These are phyloP conservation scores for Tetranychus urticae DNA, from an alignment of 1,140 invertebrate genomes.

Conservation along the genomic window DNA sequence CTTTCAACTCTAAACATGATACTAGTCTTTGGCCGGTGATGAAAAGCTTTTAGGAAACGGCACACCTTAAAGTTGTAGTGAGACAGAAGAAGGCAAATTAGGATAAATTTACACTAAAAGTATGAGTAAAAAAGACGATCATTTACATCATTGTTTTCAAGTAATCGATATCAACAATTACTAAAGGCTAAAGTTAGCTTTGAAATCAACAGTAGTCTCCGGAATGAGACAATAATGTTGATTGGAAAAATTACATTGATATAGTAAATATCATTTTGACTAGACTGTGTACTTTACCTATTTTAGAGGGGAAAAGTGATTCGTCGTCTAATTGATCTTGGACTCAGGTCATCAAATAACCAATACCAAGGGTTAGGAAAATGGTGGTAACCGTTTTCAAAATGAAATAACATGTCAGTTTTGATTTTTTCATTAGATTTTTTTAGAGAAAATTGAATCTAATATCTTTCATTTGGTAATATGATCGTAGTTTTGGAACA, in stretches of 20 bases:
- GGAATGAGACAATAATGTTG: too few relatives aligned
- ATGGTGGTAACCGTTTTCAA: too few relatives aligned
- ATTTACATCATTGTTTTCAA: not conserved
- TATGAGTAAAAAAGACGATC: not conserved
- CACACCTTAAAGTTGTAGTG: conserved; percentile 37
- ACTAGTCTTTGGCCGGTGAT: conserved; percentile 50
- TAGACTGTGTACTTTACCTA: conserved; percentile 35
- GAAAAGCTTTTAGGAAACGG: conserved; percentile 97
- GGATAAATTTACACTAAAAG: not conserved
- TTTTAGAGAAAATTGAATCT: too few relatives aligned
- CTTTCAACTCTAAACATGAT: too few relatives aligned
- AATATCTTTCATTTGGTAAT: too few relatives aligned
- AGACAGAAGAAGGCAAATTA: not conserved
- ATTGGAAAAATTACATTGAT: not conserved
- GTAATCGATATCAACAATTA: not conserved
- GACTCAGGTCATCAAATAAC: conserved; percentile 99
- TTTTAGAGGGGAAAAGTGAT: conserved; percentile 93
- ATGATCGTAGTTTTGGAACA: too few relatives aligned
- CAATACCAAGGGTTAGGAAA: conserved; percentile 31
- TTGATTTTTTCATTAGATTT: too few relatives aligned
- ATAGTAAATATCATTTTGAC: not conserved
- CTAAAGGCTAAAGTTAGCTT: too few relatives aligned
- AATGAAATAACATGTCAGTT: too few relatives aligned
- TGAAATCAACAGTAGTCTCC: too few relatives aligned
- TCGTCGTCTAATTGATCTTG: conserved; percentile 98